Evolutionary conservation across 2,113 vertebrate genomes (phyloP), one percentile per base, ranked within the genome.

Genomic region (Odocoileus hemionus): DNA sequence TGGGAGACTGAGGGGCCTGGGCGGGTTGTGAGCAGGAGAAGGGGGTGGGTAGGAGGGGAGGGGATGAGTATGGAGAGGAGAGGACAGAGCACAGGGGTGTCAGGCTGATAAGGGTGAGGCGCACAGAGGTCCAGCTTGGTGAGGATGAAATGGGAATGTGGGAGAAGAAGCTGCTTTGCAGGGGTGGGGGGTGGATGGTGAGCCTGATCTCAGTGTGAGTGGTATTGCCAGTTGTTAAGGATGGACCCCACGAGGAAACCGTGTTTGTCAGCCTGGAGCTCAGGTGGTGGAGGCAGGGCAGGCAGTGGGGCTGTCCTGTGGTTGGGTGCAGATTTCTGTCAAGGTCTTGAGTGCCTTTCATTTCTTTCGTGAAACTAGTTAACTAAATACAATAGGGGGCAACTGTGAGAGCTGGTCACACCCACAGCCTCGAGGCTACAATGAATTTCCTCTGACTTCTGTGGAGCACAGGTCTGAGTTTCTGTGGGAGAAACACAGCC

Each of bases 401-500:
- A 36, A 6, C 1, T 1, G 2, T 80, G 52, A 4, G 28, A 60
- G 52, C 14, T 45, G 54, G 23, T 55, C 43, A 5, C 0, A 21
- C 21, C 39, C 15, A 14, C 36, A 36, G 23, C 23, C 23, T 21
- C 0, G 1, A 8, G 7, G 50, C 30, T 25, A 8, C 33, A 4
- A 2, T 47, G 64, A 5, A 4, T 25, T 3, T 36, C 39, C 30
- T 7, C 12, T 0, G 4, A 28, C 17, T 5, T 23, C 19, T 3
- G 1, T 19, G n/a, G 25, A 5, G 55, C 70, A 25, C 26, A 3
- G 0, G 0, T 19, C 43, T 19, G 23, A 13, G 30, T 28, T 45
- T 33, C 55, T 43, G 12, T 6, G 7, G 58, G 87, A 7, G 28
- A 16, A 8, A 25, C 36, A 74, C 36, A 12, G 23, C 45, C 74